These are phyloP conservation scores for Bombyx mori DNA, from an alignment of 1,140 invertebrate species.

Conservation along the genomic window ASM3026992v2 NC_085132.1:6177001-6177500, in stretches of 20 bases:
- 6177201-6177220: slow-evolving; percentile 59
- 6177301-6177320: not conserved
- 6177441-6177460: too few relatives aligned
- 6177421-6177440: too few relatives aligned
- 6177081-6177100: slow-evolving; percentile 46
- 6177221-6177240: slow-evolving; percentile 2
- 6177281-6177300: not conserved
- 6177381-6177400: too few relatives aligned
- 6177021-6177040: slow-evolving; percentile 49
- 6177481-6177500: too few relatives aligned
- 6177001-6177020: slow-evolving; percentile 43
- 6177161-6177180: slow-evolving; percentile 64
- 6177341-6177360: too few relatives aligned
- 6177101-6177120: slow-evolving; percentile 49
- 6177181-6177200: slow-evolving; percentile 56
- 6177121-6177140: slow-evolving; percentile 46
- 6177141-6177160: slow-evolving; percentile 53
- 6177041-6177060: slow-evolving; percentile 44
- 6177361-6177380: too few relatives aligned
- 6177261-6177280: not conserved
- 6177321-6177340: too few relatives aligned
- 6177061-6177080: slow-evolving; percentile 46
- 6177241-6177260: not conserved
- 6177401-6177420: too few relatives aligned
- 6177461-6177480: too few relatives aligned